Percentiles rank a stretch among this genome's conserved stretches.
These are phyloP conservation scores for Parauchenoglanis ngamensis DNA, from an alignment of 2,797 vertebrate species.

Conservation along the genomic window DNA sequence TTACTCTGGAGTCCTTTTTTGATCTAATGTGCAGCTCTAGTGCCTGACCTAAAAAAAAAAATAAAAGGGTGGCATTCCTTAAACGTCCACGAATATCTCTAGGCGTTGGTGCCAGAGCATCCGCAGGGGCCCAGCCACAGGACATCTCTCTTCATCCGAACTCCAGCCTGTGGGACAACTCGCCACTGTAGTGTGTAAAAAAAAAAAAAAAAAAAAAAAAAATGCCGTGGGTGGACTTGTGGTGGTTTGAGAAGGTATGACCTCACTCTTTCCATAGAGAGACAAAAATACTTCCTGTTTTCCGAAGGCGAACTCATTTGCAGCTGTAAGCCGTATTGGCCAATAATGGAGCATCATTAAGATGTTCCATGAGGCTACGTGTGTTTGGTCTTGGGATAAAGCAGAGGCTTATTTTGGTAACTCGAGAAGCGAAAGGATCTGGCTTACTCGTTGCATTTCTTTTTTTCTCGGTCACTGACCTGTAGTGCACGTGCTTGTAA, in stretches of 20 bases:
- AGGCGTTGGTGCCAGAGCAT: conserved; percentile 5
- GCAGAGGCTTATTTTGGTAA: not conserved
- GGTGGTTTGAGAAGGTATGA: conserved; percentile 46
- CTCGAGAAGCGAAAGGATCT: not conserved
- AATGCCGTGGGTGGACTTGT: conserved; percentile 55
- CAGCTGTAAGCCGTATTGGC: not conserved
- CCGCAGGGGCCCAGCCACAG: conserved; percentile 10
- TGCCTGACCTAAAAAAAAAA: conserved; percentile 11
- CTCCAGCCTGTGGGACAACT: not conserved
- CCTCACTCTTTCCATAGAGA: conserved; percentile 50
- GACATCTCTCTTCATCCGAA: conserved; percentile 11
- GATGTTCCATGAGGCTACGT: not conserved
- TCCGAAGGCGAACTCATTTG: not conserved
- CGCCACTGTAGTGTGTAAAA: not conserved
- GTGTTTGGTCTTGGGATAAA: not conserved
- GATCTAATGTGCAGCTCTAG: not conserved
- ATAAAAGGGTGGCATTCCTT: conserved; percentile 3
- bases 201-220: not conserved
- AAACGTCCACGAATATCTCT: conserved; percentile 19
- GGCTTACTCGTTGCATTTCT: not conserved
- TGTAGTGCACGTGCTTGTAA: not conserved
- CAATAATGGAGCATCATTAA: conserved; percentile 29
- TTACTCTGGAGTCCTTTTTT: not conserved
- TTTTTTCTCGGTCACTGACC: not conserved
- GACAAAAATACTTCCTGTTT: conserved; percentile 32